A percentile compares a stretch with the other conserved stretches of the same genome.
phyloP scores from a whole-genome alignment of 2,113 vertebrate genomes.

The Chroicocephalus ridibundus region DNA sequence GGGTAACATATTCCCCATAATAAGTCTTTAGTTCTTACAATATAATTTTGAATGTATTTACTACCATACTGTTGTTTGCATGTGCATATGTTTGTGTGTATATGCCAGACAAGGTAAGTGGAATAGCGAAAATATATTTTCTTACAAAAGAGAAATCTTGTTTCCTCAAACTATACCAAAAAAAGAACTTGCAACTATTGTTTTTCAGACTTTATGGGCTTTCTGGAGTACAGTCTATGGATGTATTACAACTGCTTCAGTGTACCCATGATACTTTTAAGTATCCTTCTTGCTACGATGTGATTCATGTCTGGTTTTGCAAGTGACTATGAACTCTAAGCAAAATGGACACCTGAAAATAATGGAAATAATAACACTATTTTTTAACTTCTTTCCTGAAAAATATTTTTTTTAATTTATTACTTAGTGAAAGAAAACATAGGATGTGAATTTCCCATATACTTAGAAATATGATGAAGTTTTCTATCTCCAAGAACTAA shows the following conservation, averaged over 20 bases:
- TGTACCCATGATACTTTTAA: background rate
- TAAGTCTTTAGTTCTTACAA: background rate
- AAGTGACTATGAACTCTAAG: background rate
- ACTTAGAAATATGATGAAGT: background rate
- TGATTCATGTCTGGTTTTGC: background rate
- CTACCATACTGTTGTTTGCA: background rate
- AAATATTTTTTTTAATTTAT: background rate
- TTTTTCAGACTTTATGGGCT: background rate
- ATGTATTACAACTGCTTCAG: background rate
- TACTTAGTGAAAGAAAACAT: background rate
- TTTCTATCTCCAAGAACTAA: background rate
- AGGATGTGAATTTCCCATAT: background rate
- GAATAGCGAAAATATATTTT: background rate
- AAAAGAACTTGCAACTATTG: background rate
- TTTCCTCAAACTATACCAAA: background rate
- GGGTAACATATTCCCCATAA: background rate
- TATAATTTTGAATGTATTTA: background rate
- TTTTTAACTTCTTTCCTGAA: background rate
- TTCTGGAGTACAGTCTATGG: background rate
- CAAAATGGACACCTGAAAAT: background rate
- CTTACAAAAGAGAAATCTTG: background rate
- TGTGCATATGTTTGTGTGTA: background rate
- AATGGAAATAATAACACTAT: background rate
- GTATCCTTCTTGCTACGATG: background rate
- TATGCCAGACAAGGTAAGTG: background rate